Evolutionary conservation across 2,113 vertebrate genomes (phyloP).

Genomic region (Nothoprocta perdicaria): DNA sequence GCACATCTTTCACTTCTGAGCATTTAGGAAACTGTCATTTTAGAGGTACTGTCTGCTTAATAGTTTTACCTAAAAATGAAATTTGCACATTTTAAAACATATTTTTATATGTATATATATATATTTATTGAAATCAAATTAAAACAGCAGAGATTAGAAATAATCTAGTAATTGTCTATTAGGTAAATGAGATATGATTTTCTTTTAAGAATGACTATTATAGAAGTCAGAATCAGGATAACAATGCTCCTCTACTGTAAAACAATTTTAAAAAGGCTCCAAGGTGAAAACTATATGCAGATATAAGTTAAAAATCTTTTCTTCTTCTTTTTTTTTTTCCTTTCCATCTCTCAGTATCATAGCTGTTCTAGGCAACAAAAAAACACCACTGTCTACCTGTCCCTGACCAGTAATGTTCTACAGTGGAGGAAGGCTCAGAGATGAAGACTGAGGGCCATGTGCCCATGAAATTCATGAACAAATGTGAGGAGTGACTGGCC

Average conservation of each 20-base stretch:
- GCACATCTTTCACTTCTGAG: not conserved
- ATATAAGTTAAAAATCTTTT: not conserved
- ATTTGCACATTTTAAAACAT: not conserved
- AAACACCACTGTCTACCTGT: rapidly evolving
- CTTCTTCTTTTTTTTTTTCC: not conserved
- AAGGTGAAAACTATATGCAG: not conserved
- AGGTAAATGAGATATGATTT: not conserved
- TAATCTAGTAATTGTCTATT: not conserved
- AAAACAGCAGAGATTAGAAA: not conserved
- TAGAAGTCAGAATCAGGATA: not conserved
- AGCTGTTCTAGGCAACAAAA: not conserved
- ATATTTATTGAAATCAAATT: not conserved
- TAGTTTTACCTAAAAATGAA: not conserved
- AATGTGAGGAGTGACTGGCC: no score
- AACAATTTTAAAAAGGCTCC: not conserved
- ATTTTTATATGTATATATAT: not conserved
- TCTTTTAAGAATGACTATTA: not conserved
- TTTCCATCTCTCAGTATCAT: not conserved
- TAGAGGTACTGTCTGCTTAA: not conserved
- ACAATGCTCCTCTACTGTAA: not conserved
- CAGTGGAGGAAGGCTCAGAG: not conserved
- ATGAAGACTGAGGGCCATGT: not conserved
- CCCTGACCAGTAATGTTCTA: not conserved
- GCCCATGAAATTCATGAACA: no score
- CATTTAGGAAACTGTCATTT: not conserved